Conservation (phyloP, 2,888 invertebrate genomes). For the Hecatera dysodea region DNA sequence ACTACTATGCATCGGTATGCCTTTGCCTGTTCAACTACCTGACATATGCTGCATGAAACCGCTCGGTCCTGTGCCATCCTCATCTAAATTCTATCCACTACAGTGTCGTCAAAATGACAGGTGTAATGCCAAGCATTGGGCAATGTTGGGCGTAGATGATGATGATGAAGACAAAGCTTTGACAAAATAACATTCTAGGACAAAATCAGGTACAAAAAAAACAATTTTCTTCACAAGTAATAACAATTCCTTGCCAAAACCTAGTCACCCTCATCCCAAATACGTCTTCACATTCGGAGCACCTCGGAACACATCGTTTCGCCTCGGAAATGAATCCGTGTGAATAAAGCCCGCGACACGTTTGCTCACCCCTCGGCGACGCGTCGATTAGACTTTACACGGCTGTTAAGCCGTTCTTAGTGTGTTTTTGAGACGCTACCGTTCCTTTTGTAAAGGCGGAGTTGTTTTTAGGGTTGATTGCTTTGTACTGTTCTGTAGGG, state of each 20-base stretch:
- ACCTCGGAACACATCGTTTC: constrained; percentile 27
- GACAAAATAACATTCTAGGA: too few species aligned
- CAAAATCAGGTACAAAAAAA: too few species aligned
- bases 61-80: too few species aligned
- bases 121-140: too few species aligned
- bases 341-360: constrained; percentile 53
- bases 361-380: constrained; percentile 45
- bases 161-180: too few species aligned
- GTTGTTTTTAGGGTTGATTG: constrained; percentile 39
- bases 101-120: too few species aligned
- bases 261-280: not conserved
- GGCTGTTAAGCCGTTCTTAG: constrained; percentile 55
- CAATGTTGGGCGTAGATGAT: too few species aligned
- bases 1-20: too few species aligned
- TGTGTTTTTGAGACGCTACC: constrained; percentile 40
- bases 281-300: not conserved
- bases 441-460: constrained; percentile 23
- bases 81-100: too few species aligned
- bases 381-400: constrained; percentile 57
- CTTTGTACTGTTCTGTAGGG: constrained; percentile 8
- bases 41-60: too few species aligned
- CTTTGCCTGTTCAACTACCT: too few species aligned
- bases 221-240: not conserved
- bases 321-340: constrained; percentile 56
- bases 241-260: not conserved